Conservation (phyloP, 2,888 invertebrate species). For the Acanthosepion esculentum region DNA sequence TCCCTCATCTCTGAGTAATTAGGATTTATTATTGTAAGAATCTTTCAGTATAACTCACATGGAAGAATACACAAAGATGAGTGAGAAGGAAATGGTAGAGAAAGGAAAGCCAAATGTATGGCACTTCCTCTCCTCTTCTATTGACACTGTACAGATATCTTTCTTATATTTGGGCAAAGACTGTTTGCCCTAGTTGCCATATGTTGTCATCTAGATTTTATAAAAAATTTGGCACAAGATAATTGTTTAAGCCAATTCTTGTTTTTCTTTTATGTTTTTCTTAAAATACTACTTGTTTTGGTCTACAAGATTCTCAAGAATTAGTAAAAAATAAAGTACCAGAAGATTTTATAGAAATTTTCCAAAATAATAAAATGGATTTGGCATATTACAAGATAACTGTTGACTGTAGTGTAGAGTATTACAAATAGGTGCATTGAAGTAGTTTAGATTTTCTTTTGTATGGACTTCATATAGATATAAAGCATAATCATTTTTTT, state of each 20-base stretch:
- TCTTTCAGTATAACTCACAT: background rate
- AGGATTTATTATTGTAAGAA: background rate
- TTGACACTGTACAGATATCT: background rate
- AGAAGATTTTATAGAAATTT: background rate
- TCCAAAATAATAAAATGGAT: background rate
- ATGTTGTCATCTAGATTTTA: slow-evolving; percentile 2
- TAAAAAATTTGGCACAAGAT: background rate
- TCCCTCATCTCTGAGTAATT: background rate
- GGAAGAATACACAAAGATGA: background rate
- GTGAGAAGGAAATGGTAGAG: background rate
- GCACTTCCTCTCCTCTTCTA: background rate
- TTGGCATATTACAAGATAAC: background rate
- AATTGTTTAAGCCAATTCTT: background rate
- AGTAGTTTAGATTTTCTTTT: too few relatives aligned
- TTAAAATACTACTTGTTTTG: background rate
- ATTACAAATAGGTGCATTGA: too few relatives aligned
- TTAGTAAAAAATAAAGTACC: background rate
- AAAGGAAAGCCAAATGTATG: background rate
- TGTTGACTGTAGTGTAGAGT: too few relatives aligned
- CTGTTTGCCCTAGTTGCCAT: background rate
- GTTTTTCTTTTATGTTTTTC: background rate
- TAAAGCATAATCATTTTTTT: too few relatives aligned
- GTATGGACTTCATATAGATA: too few relatives aligned
- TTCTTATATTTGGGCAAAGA: background rate
- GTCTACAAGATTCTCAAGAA: background rate